Base-by-base conservation (phyloP, 1,140 invertebrate genomes). In the Hycleus cichorii region DNA sequence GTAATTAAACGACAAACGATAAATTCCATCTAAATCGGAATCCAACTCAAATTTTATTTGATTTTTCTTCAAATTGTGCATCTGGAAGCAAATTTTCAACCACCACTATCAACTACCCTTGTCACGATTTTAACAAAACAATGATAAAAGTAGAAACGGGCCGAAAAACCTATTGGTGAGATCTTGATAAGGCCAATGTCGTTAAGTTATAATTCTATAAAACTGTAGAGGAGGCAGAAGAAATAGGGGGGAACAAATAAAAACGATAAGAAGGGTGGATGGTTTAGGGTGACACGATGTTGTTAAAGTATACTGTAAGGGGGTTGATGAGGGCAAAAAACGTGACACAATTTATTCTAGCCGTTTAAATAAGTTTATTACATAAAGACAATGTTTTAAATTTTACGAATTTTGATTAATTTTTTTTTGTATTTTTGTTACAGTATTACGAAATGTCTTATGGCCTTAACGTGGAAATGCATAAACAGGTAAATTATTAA, bases 391-490 rank as follows among this genome's bases (percentile, higher is more conserved):
- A 63, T 66, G 63, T 58, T 64, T 57, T 49, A 45, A 47, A 39
- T 42, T 58, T 47, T 18, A 1, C 18, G 57, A 52, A 47, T 58
- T 52, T 4, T 42, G 9, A 6, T 42, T 42, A 10, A 11, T 3
- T 42, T 57, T 62, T 40, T 50, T 32, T 27, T 57, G 54, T 49
- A 71, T 76, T 77, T 81, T 69, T 81, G 75, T 91, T 91, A 68
- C 86, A 97, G 94, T 98, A 98, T 80, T 98, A 98, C 82, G 95
- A 98, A 83, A 97, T 98, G 93, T 96, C 94, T 26, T 97, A 97
- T 81, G 93, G 94, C 66, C 86, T 98, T 76, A 97, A 97, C 78
- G 93, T 97, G 70, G 96, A 98, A 83, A 97, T 98, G 93, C 94
- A 97, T 79, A 98, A 98, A 86, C 96, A 97, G 88, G 92, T 95